A percentile compares a stretch with the other conserved stretches of the same genome.
phyloP scores from a whole-genome alignment of 2,888 invertebrate genomes.

The Mythimna lalbum region DNA sequence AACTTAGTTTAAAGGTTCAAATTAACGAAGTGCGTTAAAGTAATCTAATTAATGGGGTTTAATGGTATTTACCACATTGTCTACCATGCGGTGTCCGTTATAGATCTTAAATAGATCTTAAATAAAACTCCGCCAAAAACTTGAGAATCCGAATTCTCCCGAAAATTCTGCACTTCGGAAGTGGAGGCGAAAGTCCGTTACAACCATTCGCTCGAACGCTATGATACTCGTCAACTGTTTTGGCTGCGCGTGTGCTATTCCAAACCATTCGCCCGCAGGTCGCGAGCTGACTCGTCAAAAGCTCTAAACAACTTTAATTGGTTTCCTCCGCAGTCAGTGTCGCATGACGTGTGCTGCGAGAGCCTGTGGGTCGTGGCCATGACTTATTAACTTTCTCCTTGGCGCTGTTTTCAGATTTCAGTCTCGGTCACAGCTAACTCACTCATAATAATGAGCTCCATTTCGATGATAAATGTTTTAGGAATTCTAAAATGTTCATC shows the following conservation, averaged over 20 bases:
- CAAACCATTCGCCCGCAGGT: not conserved
- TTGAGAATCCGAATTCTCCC: too few relatives aligned
- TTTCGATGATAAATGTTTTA: constrained; percentile 6
- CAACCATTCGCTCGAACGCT: not conserved
- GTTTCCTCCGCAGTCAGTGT: not conserved
- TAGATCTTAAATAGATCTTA: too few relatives aligned
- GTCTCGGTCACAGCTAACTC: not conserved
- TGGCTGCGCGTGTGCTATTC: not conserved
- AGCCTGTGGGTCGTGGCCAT: not conserved
- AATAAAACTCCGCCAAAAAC: too few relatives aligned
- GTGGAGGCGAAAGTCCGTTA: not conserved
- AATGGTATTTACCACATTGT: too few relatives aligned
- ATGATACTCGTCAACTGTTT: not conserved
- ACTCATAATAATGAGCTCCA: constrained; percentile 9
- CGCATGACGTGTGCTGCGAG: not conserved
- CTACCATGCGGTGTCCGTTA: too few relatives aligned
- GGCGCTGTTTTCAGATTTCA: constrained; percentile 5
- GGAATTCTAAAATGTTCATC: constrained; percentile 5
- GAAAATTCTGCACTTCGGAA: too few relatives aligned
- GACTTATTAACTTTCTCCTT: not conserved
- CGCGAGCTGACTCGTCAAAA: not conserved
- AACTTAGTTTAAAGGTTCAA: too few relatives aligned
- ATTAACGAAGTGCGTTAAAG: too few relatives aligned
- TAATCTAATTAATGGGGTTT: too few relatives aligned
- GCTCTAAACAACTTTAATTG: not conserved